phyloP scores from a whole-genome alignment of 1,140 invertebrate species.

The Babylonia areolata region DNA sequence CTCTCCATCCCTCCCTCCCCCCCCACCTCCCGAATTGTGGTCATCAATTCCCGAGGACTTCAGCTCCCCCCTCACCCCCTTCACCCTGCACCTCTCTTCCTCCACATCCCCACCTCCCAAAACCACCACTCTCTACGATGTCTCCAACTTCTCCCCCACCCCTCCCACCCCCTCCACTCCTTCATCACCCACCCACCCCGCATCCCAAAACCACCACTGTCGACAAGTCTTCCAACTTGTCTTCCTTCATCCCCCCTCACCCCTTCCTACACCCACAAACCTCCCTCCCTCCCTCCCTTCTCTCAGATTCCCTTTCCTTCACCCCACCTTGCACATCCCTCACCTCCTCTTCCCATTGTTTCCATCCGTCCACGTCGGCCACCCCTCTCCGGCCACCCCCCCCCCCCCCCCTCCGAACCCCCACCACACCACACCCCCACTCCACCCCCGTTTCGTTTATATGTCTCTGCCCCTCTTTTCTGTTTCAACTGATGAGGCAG shows the following conservation, averaged over 20 bases:
- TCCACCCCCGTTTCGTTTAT: neutral
- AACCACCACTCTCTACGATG: neutral
- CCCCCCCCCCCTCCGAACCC: neutral
- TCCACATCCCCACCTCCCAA: neutral
- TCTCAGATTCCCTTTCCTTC: too few relatives aligned
- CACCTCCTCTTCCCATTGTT: neutral
- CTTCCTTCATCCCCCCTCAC: neutral
- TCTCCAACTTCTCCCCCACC: neutral
- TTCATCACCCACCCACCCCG: too few relatives aligned
- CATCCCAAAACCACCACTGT: too few relatives aligned
- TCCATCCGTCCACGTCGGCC: neutral
- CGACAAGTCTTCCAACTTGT: neutral
- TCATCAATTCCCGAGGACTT: slow-evolving; percentile 34
- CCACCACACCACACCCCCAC: too few relatives aligned
- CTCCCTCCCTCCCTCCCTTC: neutral
- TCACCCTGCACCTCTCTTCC: neutral
- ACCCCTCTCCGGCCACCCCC: neutral
- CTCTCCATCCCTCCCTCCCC: too few relatives aligned
- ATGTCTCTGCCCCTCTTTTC: neutral
- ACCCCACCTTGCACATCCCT: neutral
- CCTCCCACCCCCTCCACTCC: neutral
- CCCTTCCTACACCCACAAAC: neutral
- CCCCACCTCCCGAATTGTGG: slow-evolving; percentile 38
- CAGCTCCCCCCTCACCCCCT: neutral
- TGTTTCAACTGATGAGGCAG: neutral